Evolutionary conservation across 2,888 invertebrate species (phyloP).

Genomic region (Philereme transversata): DNA sequence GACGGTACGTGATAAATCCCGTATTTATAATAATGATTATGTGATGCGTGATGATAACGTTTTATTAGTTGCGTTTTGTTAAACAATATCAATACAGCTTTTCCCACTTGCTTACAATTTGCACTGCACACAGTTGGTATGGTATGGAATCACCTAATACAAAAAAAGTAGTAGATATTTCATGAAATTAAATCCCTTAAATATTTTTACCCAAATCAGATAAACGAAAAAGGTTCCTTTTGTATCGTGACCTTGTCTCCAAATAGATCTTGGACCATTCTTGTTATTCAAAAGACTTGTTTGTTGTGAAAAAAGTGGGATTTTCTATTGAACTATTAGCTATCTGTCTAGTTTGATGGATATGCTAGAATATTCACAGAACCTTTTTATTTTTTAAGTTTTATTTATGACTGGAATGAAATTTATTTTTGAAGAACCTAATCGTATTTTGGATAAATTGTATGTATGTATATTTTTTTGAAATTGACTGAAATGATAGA

Average conservation of each 20-base stretch:
- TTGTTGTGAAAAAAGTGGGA: conserved; percentile 27
- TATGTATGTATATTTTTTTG: neutral
- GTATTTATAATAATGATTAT: too few relatives aligned
- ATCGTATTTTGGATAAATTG: too few relatives aligned
- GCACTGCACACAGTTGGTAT: neutral
- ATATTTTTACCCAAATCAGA: conserved; percentile 37
- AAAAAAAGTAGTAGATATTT: conserved; percentile 33
- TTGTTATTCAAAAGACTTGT: conserved; percentile 41
- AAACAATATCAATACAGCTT: too few relatives aligned
- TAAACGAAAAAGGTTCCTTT: conserved; percentile 41
- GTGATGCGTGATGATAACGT: too few relatives aligned
- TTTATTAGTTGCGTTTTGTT: too few relatives aligned
- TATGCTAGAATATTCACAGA: conserved; percentile 35
- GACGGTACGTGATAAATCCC: too few relatives aligned
- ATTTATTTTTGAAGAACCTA: too few relatives aligned
- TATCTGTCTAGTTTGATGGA: conserved; percentile 42
- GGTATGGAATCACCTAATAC: conserved; percentile 25
- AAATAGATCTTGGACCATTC: conserved; percentile 42
- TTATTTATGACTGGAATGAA: too few relatives aligned
- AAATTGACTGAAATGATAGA: too few relatives aligned
- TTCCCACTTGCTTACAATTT: too few relatives aligned
- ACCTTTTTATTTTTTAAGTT: neutral
- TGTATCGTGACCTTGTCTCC: conserved; percentile 40
- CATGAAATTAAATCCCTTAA: conserved; percentile 35
- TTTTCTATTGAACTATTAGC: conserved; percentile 34